These are phyloP conservation scores for Tricholaema leucomelas DNA, from an alignment of 2,113 vertebrate genomes.

Conservation along the genomic window DNA sequence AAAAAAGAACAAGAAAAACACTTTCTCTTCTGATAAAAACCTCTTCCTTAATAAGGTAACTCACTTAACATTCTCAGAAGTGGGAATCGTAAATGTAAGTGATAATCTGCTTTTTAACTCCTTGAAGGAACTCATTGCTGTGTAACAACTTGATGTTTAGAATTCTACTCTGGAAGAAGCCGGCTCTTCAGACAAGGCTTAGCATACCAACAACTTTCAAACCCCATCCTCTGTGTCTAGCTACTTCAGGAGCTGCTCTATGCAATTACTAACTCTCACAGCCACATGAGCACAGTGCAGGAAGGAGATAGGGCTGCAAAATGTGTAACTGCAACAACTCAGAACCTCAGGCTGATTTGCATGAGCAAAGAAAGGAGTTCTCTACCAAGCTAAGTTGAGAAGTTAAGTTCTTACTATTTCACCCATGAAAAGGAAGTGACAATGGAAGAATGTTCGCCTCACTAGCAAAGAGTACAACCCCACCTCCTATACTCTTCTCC, in stretches of 20 bases:
- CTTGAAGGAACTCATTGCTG: not conserved
- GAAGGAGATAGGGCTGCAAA: not conserved
- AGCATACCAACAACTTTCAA: not conserved
- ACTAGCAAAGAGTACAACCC: not conserved
- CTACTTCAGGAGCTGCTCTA: not conserved
- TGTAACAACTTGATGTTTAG: not conserved
- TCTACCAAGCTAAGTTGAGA: not conserved
- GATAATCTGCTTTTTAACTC: not conserved
- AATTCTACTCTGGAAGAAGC: not conserved
- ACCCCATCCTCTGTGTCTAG: not conserved
- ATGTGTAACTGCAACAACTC: not conserved
- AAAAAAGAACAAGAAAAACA: not conserved
- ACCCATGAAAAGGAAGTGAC: not conserved
- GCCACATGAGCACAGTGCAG: not conserved
- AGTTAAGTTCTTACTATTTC: not conserved
- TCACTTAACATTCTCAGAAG: not conserved
- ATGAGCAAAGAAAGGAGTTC: not conserved
- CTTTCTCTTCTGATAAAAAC: not conserved
- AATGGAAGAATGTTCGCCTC: not conserved
- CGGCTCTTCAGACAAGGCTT: not conserved
- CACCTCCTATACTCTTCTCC: not conserved
- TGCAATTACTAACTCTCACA: not conserved
- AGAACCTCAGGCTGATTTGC: not conserved
- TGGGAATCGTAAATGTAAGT: not conserved
- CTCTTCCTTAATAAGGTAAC: not conserved